Percentiles rank a stretch among this genome's conserved stretches.
Evolutionary conservation across 2,888 invertebrate species (phyloP).

Genomic region (Phymatocera aterrima): DNA sequence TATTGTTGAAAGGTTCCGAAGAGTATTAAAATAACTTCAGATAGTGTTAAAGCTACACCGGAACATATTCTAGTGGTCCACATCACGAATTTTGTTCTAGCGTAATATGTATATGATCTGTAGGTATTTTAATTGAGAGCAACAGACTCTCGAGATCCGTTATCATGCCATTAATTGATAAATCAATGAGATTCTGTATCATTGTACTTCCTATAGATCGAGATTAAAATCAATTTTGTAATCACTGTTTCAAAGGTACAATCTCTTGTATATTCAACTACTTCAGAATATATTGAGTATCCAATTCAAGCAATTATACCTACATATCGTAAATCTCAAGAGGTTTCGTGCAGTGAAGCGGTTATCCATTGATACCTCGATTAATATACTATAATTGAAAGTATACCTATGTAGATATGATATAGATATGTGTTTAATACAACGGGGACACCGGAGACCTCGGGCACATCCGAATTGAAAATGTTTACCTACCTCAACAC

Average conservation of each 20-base stretch:
- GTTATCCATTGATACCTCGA: conserved; percentile 6
- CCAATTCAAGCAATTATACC: neutral
- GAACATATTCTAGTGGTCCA: too few relatives aligned
- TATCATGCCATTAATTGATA: neutral
- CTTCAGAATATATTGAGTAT: neutral
- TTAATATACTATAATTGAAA: too few relatives aligned
- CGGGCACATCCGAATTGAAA: neutral
- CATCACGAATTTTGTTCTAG: too few relatives aligned
- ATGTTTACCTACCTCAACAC: conserved; percentile 29
- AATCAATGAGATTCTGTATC: neutral
- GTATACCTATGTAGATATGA: too few relatives aligned
- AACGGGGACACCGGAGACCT: neutral
- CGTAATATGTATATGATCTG: neutral
- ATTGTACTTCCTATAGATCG: neutral
- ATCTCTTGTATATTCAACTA: neutral
- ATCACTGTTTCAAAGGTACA: neutral
- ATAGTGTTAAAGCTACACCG: too few relatives aligned
- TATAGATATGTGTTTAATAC: neutral
- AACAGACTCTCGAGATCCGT: too few relatives aligned
- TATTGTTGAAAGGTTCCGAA: too few relatives aligned
- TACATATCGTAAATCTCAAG: neutral
- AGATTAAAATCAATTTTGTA: neutral
- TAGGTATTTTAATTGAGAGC: neutral
- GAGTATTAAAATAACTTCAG: too few relatives aligned
- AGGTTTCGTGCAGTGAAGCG: neutral